These are phyloP conservation scores for Homarus americanus DNA, from an alignment of 1,140 invertebrate genomes.

Conservation along the genomic window DNA sequence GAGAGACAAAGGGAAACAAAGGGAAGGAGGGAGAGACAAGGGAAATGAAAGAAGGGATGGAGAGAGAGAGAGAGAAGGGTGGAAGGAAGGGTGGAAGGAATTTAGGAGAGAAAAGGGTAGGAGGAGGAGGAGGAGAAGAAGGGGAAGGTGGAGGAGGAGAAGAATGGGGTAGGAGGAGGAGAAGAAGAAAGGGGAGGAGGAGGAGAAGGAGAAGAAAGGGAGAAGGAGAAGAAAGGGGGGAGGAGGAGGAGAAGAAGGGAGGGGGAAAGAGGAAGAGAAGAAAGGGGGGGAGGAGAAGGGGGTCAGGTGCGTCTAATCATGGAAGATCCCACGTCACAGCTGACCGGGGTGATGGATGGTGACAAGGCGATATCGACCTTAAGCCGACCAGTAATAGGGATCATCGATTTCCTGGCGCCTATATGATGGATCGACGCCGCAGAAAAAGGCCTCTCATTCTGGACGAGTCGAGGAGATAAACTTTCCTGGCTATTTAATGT, in stretches of 20 bases:
- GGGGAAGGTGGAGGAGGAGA: not conserved
- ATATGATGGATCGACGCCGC: constrained; percentile 38
- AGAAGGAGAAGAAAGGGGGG: no score
- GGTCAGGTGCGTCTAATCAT: constrained; percentile 27
- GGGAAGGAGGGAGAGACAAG: not conserved
- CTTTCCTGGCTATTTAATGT: no score
- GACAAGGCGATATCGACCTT: constrained; percentile 54
- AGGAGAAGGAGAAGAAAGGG: no score
- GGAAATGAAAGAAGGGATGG: no score
- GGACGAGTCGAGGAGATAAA: no score
- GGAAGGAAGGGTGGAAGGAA: not conserved
- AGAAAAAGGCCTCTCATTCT: no score
- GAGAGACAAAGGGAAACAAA: not conserved
- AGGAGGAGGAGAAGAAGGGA: no score
- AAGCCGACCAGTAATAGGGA: constrained; percentile 52
- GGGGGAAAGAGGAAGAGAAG: no score
- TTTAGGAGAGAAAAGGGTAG: not conserved
- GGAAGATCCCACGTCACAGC: constrained; percentile 34
- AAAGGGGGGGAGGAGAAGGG: no score
- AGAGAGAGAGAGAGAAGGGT: no score
- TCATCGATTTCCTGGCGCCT: constrained; percentile 39
- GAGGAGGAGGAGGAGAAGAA: not conserved
- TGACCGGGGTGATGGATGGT: constrained; percentile 56
- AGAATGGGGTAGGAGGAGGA: not conserved
- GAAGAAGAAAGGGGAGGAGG: no score